Base-by-base conservation (phyloP, 2,888 invertebrate genomes). In the Pseudococcus viburni region DNA sequence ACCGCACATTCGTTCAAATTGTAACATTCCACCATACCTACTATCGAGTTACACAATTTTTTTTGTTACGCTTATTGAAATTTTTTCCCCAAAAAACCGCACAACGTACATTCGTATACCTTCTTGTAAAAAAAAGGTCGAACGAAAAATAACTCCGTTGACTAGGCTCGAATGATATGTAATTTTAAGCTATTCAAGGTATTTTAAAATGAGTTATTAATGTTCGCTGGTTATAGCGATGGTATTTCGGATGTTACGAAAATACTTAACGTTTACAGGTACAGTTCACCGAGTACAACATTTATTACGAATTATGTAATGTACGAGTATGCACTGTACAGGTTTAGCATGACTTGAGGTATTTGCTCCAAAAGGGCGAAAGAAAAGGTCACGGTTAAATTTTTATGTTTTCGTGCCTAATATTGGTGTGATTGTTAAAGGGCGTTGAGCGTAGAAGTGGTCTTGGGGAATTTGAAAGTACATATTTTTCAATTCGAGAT, bases 221-320 rank as follows among this genome's bases (percentile, higher is more conserved):
- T 64, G 64, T 64, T 55, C 22, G 22, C 12, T 9, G 64, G 22
- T 64, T 33, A 33, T 33, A 33, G 8, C 7, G n/a, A 17, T 15
- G 59, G 64, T 64, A 64, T 64, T 64, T 64, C 64, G 64, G 64
- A 22, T 64, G 22, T 64, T 64, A 64, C 64, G 64, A 64, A 64
- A 64, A 64, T 64, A 64, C 22, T 17, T 12, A 15, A 59, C n/a
- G 59, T 59, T 5, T 59, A 15, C 59, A 55, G 12, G n/a, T 59
- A n/a, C 59, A 19, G n/a, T 59, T 17, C n/a, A 59, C n/a, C 15
- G 9, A 64, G n/a, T 64, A 55, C 22, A 22, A 22, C 64, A 59
- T 59, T 59, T 55, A 55, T 64, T 6, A 22, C 64, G 22, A 19
- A 64, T 64, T 64, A 64, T 64, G 15, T 12, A 64, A 59, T 22